These are phyloP conservation scores for Bombus waltoni DNA, from an alignment of 1,140 invertebrate genomes.

Conservation along the genomic window DNA sequence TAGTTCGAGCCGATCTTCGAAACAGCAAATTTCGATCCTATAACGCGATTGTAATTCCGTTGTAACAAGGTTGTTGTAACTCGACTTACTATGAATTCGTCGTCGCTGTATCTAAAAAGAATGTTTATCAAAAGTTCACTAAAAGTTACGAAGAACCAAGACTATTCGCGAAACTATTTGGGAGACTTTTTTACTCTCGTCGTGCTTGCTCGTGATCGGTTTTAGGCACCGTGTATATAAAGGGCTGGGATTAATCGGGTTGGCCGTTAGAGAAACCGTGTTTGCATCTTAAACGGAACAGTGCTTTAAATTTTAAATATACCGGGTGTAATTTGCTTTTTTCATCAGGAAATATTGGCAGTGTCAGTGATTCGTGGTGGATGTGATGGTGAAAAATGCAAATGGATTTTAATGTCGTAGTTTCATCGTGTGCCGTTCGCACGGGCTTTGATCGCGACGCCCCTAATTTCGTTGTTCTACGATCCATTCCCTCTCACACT, in stretches of 20 bases:
- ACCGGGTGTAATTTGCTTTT: not conserved
- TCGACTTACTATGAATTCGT: not conserved
- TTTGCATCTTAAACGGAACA: conserved; percentile 6
- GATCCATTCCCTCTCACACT: not conserved
- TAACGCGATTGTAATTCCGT: not conserved
- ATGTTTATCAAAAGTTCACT: not conserved
- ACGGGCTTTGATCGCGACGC: conserved; percentile 6
- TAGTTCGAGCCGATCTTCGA: not conserved
- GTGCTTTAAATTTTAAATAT: conserved; percentile 13
- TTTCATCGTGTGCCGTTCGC: conserved; percentile 19
- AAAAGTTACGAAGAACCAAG: not conserved
- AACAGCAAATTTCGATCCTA: not conserved
- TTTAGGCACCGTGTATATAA: not conserved
- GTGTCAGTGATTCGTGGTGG: not conserved
- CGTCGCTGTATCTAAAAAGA: too few relatives aligned
- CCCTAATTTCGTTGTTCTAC: conserved; percentile 37
- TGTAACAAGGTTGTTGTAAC: not conserved
- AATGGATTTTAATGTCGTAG: conserved; percentile 34
- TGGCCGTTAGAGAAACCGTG: not conserved
- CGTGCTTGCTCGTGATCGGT: not conserved
- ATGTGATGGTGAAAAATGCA: conserved; percentile 23
- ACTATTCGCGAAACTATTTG: not conserved
- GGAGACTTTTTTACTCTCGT: not conserved
- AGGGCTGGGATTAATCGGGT: not conserved
- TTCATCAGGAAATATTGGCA: conserved; percentile 8